Evolutionary conservation across 2,113 vertebrate species (phyloP), one percentile per base, ranked within the genome.

Genomic region (Entomyzon cyanotis): DNA sequence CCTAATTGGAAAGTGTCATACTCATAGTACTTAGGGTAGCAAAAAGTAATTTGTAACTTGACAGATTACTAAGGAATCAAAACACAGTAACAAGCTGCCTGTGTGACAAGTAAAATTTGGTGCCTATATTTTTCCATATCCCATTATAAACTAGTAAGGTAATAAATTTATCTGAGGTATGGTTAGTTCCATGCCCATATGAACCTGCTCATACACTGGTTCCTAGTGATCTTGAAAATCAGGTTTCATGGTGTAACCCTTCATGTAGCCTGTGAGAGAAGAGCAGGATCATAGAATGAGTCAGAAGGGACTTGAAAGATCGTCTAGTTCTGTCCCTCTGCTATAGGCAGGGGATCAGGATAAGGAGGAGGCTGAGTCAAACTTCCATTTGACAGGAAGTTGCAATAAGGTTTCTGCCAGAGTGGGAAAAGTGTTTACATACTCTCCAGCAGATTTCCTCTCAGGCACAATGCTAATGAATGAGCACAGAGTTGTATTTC

Each of bases 21-120:
- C 27, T 91, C 2, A 0, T 9, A 42, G 62, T 39, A 42, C 80
- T 83, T 35, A 77, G 46, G 59, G 46, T 39, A 77, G 59, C 9
- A 8, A 93, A 46, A 95, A 92, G 73, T 75, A 39, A 71, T 83
- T 93, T 91, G 37, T 58, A 94, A 35, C 89, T 79, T 39, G 42
- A 5, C 49, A 87, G 63, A 76, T 95, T 81, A 76, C 55, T 79
- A 11, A 79, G 62, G 74, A 94, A 77, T 90, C 19, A 46, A 71
- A 79, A 69, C 21, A 56, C 0, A 0, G 30, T 62, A 91, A n/a
- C 67, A 67, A 68, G 39, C 46, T 90, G 71, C 55, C 46, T 39
- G 7, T 62, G 67, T 58, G 35, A 64, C 53, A 87, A 91, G 53
- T 49, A 87, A 90, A 35, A 35, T 50, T 14, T 17, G 2, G 10